Percentiles rank a stretch among this genome's conserved stretches.
Conservation (phyloP, 2,797 vertebrate genomes). For the Australoheros facetus region DNA sequence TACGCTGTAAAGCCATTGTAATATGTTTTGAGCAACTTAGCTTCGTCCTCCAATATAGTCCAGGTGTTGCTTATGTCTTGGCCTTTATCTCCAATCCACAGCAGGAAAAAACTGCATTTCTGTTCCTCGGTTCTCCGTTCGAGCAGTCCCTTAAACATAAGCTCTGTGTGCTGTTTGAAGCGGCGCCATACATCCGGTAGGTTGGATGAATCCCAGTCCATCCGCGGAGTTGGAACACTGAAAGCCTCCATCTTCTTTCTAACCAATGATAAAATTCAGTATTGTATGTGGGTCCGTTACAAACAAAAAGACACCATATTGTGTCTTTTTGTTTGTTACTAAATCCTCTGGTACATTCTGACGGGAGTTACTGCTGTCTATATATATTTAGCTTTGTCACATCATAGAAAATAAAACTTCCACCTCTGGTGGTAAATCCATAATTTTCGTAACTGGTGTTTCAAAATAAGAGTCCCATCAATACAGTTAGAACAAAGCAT, state of each 20-base stretch:
- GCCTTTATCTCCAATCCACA: background rate
- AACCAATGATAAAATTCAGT: too few relatives aligned
- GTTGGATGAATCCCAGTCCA: background rate
- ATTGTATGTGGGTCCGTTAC: too few relatives aligned
- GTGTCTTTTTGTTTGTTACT: too few relatives aligned
- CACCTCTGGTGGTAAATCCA: too few relatives aligned
- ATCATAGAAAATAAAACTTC: too few relatives aligned
- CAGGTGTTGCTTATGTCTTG: background rate
- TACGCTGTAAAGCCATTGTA: background rate
- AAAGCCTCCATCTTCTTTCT: background rate
- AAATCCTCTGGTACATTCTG: too few relatives aligned
- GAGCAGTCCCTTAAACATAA: background rate
- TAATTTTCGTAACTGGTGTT: too few relatives aligned
- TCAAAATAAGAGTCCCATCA: too few relatives aligned
- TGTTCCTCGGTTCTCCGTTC: background rate
- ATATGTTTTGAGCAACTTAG: background rate
- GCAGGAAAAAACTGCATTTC: background rate
- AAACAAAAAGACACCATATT: too few relatives aligned
- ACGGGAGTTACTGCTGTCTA: too few relatives aligned
- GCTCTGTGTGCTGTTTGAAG: background rate
- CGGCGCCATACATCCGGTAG: rapidly evolving
- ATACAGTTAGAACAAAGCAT: too few relatives aligned
- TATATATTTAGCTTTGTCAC: too few relatives aligned
- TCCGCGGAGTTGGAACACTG: background rate
- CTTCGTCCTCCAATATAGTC: background rate